These are phyloP conservation scores for Netelia inedita DNA, from an alignment of 2,888 invertebrate species.

Conservation along the genomic window DNA sequence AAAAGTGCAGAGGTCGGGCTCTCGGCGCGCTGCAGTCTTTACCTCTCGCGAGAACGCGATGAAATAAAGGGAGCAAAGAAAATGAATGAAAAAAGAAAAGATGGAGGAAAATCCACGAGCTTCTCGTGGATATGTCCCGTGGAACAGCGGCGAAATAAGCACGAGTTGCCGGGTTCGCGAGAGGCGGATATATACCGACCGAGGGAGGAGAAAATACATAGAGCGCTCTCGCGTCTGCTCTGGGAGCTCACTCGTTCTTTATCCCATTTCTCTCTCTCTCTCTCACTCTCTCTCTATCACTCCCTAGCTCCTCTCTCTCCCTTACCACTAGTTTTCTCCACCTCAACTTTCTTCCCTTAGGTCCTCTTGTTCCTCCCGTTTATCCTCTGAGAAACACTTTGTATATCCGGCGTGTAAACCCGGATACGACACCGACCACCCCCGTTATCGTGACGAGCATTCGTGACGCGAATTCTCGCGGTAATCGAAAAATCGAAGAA, in stretches of 20 bases:
- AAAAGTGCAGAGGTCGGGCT: slow-evolving; percentile 57
- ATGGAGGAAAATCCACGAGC: slow-evolving; percentile 43
- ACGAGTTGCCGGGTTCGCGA: background rate
- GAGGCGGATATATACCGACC: slow-evolving; percentile 50
- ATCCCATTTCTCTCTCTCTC: slow-evolving; percentile 38
- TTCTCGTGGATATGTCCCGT: slow-evolving; percentile 33
- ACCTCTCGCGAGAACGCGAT: slow-evolving; percentile 41
- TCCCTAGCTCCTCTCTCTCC: slow-evolving; percentile 10
- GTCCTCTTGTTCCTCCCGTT: slow-evolving; percentile 35
- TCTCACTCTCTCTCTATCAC: slow-evolving; percentile 16
- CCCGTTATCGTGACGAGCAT: slow-evolving; percentile 11
- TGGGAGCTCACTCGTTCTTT: slow-evolving; percentile 45
- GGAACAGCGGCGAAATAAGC: slow-evolving; percentile 46
- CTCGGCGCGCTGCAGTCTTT: slow-evolving; percentile 42
- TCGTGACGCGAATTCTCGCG: slow-evolving; percentile 20
- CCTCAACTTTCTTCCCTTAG: background rate
- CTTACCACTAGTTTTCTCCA: background rate
- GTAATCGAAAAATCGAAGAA: background rate
- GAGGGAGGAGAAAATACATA: slow-evolving; percentile 39
- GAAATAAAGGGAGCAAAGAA: slow-evolving; percentile 16
- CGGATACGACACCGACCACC: slow-evolving; percentile 29
- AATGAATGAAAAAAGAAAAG: slow-evolving; percentile 31
- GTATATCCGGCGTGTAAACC: slow-evolving; percentile 75
- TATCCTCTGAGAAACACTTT: slow-evolving; percentile 75
- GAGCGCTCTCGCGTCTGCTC: slow-evolving; percentile 30